Evolutionary conservation across 2,113 vertebrate genomes (phyloP), one percentile per base, ranked within the genome.

Genomic region (Salvator merianae): DNA sequence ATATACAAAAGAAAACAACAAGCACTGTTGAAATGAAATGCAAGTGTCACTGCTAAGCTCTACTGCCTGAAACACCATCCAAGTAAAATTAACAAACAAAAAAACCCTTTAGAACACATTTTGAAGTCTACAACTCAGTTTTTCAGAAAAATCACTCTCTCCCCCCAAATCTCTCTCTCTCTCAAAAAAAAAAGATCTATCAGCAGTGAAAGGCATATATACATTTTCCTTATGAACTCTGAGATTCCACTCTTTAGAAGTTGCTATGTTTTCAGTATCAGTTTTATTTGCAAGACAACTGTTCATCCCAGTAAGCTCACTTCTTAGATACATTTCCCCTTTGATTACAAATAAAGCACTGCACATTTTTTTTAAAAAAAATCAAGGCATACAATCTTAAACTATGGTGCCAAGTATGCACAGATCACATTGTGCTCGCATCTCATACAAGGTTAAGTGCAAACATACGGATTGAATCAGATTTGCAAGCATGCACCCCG

Each of bases 201-300:
- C 97, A 97, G 96, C 95, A 93, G 94, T 95, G 95, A 97, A 98
- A 97, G 96, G 96, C 96, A 91, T 97, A 98, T 98, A 96, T 98
- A 98, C 97, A 97, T 91, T 94, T 97, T 97, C 92, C 92, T 93
- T 92, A 94, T 86, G 92, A 96, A 92, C 90, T 93, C 92, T 82
- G 93, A 95, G 93, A 93, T 91, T 90, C 93, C 94, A 94, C 86
- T 94, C 94, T 91, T 91, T 83, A 93, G 92, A 95, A 93, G 91
- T 91, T 90, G 91, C 94, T 93, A 94, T 91, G 93, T 94, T 94
- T n/a, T 94, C 92, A 90, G 0, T 87, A 96, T 93, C 94, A 89
- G 84, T 93, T 94, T 90, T 94, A 94, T 94, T 94, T 70, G 85
- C 94, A 93, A 82, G 84, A 93, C 94, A 91, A 93, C 89, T 93